A percentile compares a stretch with the other conserved stretches of the same genome.
phyloP scores from a whole-genome alignment of 2,113 vertebrate species.

The Scalopus aquaticus region DNA sequence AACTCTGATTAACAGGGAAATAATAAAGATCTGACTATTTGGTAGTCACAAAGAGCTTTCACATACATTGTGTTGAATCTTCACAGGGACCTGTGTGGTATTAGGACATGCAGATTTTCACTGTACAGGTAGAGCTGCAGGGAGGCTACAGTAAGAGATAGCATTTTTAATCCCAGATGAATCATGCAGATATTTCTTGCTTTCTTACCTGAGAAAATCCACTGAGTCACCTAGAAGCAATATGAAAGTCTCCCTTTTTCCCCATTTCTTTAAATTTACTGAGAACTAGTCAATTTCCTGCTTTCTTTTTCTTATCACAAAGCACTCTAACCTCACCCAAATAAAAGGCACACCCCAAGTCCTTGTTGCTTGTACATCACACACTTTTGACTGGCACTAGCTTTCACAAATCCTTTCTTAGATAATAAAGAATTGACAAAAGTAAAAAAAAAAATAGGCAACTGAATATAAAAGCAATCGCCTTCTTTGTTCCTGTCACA shows the following conservation, averaged over 20 bases:
- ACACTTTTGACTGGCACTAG: not conserved
- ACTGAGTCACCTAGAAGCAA: not conserved
- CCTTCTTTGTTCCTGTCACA: constrained; percentile 43
- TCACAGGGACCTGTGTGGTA: not conserved
- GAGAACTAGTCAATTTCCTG: not conserved
- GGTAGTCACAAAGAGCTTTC: constrained; percentile 13
- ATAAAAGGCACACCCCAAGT: not conserved
- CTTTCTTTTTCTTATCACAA: not conserved
- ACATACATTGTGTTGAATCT: not conserved
- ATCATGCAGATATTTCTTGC: not conserved
- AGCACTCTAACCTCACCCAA: not conserved
- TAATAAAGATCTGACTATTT: not conserved
- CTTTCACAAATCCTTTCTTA: not conserved
- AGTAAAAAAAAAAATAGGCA: not conserved
- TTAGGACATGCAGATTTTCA: not conserved
- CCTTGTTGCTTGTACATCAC: not conserved
- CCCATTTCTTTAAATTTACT: not conserved
- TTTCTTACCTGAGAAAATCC: constrained; percentile 8
- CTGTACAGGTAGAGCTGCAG: not conserved
- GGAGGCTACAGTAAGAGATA: not conserved
- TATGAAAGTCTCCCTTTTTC: not conserved
- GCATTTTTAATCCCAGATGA: not conserved
- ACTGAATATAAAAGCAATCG: not conserved
- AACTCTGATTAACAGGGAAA: not conserved
- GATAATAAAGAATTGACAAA: not conserved